Base-by-base conservation (phyloP, 2,797 vertebrate species). In the Poecilia gillii region DNA sequence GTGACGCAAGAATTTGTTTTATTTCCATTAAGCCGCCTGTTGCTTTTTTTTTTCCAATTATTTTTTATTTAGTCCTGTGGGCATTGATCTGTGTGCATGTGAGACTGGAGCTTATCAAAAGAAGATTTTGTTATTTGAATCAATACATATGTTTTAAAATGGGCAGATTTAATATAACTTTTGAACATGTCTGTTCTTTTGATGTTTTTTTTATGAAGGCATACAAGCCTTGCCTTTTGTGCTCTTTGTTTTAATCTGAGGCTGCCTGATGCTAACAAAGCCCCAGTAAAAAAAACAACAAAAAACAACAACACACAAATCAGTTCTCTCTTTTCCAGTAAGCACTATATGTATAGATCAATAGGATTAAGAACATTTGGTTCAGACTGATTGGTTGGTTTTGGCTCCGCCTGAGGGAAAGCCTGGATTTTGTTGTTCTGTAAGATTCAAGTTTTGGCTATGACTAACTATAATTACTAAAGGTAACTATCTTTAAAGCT, bases 21-120 rank as follows among this genome's bases (percentile, higher is more conserved):
- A 75, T 84, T 53, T 85, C 74, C 45, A 76, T 86, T 78, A 74
- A 62, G 82, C 46, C 33, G 75, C 81, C 75, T 25, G 77, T 75
- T 81, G 84, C 62, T 79, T 74, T 55, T 39, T 41, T 72, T 49
- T 6, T 6, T 1, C 68, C 66, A 77, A 82, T 83, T 77, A 23
- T 55, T 75, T 71, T 85, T 79, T 20, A 66, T 89, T 81, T 31
- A 41, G 45, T 47, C 71, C 73, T 76, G 55, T 53, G 13, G 51
- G 45, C 31, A 80, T 0, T 85, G 70, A 84, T 78, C 31, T 43
- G 31, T 41, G 20, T 74, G 25, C 23, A 3, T 70, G 68, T 72
- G 62, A 83, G 70, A 73, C 74, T 70, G 71, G 68, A 16, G 46
- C 72, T 66, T 6, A 64, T 78, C 68, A 79, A 66, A 66, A 5